phyloP scores from a whole-genome alignment of 1,140 invertebrate species.

The Arion vulgaris region DNA sequence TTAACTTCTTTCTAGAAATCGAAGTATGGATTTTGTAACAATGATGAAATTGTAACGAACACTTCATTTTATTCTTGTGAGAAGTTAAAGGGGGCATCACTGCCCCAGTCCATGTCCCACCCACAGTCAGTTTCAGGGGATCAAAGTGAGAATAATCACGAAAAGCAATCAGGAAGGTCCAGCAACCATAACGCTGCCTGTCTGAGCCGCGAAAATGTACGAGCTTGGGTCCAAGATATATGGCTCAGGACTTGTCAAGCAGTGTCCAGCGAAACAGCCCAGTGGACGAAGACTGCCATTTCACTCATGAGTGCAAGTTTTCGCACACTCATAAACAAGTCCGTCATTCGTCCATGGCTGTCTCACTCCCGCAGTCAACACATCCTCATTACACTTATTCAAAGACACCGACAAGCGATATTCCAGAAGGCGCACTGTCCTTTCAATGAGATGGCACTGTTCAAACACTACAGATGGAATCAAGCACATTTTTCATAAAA shows the following conservation, averaged over 20 bases:
- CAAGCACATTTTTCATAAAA: too few relatives aligned
- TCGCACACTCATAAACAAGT: constrained; percentile 9
- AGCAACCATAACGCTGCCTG: not conserved
- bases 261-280: not conserved
- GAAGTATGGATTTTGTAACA: too few relatives aligned
- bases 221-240: constrained; percentile 6
- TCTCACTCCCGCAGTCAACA: not conserved
- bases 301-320: not conserved
- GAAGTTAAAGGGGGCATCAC: too few relatives aligned
- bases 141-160: constrained; percentile 8
- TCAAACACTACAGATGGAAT: not conserved
- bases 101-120: not conserved
- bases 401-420: not conserved
- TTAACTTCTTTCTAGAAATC: too few relatives aligned
- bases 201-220: not conserved
- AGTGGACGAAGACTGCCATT: not conserved
- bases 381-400: not conserved
- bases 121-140: not conserved
- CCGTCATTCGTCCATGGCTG: not conserved
- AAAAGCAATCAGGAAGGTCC: constrained; percentile 6
- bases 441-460: not conserved
- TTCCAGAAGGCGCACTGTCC: not conserved
- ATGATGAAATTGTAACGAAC: too few relatives aligned
- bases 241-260: constrained; percentile 6
- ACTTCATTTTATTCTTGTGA: too few relatives aligned